Base-by-base conservation (phyloP, 2,113 vertebrate genomes). In the Raphicerus campestris region DNA sequence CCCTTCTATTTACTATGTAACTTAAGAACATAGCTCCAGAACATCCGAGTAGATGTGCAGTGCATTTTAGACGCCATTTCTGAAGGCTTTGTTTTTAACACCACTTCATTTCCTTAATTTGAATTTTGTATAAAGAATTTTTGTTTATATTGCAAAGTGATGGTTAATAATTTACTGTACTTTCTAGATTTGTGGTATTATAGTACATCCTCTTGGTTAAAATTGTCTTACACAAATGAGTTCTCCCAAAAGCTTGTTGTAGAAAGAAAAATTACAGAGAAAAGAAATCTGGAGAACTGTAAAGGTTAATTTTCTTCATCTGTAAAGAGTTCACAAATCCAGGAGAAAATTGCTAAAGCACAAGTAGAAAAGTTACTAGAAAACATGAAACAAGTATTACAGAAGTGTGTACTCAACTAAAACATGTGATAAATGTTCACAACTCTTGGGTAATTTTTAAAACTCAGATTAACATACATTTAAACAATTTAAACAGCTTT, bases 221-320 rank as follows among this genome's bases (percentile, higher is more conserved):
- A 95, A 93, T 77, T 56, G 22, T 77, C 35, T 42, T 91, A 20
- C 47, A 88, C 35, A 81, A 96, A 81, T 73, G n/a, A 55, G 26
- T 35, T 80, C 85, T 49, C 16, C 26, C 22, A 11, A 86, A 96
- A 92, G 66, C 22, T 16, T 87, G 42, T 14, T 30, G 42, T 53
- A 75, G 45, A 58, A n/a, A 28, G 82, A 58, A 94, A 89, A 94
- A 89, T 89, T 95, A 32, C 66, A 87, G 53, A 89, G n/a, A 39
- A 77, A 95, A 87, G n/a, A 83, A 75, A 88, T 77, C 22, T 66
- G 42, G 32, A 91, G 61, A 93, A 47, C 30, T 86, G 84, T 55
- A 32, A 87, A 17, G 66, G 26, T 88, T 28, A 87, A 42, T 58
- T 94, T 96, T 82, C 10, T 56, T 86, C 26, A 70, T 15, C 73